phyloP scores from a whole-genome alignment of 2,113 vertebrate genomes.

The Poecilia latipinna region DNA sequence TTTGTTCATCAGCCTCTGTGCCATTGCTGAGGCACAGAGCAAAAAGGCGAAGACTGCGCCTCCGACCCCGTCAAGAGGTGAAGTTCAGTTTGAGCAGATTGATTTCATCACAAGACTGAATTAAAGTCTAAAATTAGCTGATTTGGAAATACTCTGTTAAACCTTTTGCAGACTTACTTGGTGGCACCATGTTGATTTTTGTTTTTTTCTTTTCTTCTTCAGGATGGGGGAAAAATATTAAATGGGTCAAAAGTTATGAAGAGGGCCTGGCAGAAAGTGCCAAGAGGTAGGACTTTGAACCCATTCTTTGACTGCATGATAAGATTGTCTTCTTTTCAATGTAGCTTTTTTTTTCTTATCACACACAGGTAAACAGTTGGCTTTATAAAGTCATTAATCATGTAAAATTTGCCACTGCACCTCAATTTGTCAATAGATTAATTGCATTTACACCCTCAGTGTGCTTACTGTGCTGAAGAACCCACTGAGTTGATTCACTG shows the following conservation, averaged over 20 bases:
- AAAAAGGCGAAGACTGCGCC: constrained; percentile 15
- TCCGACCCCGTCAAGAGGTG: constrained; percentile 65
- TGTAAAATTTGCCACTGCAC: neutral
- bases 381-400: neutral
- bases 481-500: constrained; percentile 35
- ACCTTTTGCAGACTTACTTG: neutral
- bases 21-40: constrained; percentile 33
- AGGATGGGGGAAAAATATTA: constrained; percentile 88
- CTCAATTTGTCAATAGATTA: neutral
- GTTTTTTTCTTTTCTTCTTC: constrained; percentile 2
- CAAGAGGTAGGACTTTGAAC: constrained; percentile 73
- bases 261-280: constrained; percentile 82
- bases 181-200: neutral
- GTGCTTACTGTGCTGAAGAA: constrained; percentile 40
- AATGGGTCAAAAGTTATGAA: constrained; percentile 86
- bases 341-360: neutral
- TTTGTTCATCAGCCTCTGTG: constrained; percentile 51
- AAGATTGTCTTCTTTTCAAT: neutral
- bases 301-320: neutral
- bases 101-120: neutral
- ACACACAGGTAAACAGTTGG: neutral
- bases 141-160: neutral
- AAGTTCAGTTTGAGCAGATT: neutral
- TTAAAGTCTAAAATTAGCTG: neutral
- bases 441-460: constrained; percentile 25